phyloP scores from a whole-genome alignment of 1,140 invertebrate species.

The Leptopilina boulardi region DNA sequence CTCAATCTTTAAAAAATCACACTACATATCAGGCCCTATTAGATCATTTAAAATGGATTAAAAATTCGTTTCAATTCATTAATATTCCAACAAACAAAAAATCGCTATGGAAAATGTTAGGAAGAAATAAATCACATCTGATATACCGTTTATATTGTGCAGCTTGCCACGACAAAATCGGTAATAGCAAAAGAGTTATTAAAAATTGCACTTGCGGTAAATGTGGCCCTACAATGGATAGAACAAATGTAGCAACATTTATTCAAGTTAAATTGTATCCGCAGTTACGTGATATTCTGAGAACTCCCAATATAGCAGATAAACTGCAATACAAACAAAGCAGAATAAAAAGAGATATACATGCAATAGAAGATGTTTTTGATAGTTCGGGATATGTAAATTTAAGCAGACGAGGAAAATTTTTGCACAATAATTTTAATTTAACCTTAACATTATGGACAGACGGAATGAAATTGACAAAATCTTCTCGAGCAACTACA shows the following conservation, averaged over 20 bases:
- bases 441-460: conserved; percentile 23
- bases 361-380: conserved; percentile 29
- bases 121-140: neutral
- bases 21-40: neutral
- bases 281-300: neutral
- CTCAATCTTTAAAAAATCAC: neutral
- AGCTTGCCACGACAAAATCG: conserved; percentile 27
- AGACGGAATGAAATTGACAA: conserved; percentile 36
- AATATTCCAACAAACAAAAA: neutral
- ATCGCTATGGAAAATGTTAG: neutral
- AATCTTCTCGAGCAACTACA: conserved; percentile 21
- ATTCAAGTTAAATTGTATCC: neutral
- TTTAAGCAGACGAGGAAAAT: conserved; percentile 36
- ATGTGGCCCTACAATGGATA: neutral
- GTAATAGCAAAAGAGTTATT: neutral
- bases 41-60: neutral
- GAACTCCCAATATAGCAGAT: neutral
- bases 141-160: neutral
- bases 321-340: neutral
- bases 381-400: conserved; percentile 36
- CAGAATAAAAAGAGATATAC: neutral
- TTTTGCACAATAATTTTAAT: conserved; percentile 34
- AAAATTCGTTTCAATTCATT: neutral
- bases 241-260: neutral
- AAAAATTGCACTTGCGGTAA: neutral